These are phyloP conservation scores for Stratiomys singularior DNA, from an alignment of 2,888 invertebrate species.

Conservation along the genomic window DNA sequence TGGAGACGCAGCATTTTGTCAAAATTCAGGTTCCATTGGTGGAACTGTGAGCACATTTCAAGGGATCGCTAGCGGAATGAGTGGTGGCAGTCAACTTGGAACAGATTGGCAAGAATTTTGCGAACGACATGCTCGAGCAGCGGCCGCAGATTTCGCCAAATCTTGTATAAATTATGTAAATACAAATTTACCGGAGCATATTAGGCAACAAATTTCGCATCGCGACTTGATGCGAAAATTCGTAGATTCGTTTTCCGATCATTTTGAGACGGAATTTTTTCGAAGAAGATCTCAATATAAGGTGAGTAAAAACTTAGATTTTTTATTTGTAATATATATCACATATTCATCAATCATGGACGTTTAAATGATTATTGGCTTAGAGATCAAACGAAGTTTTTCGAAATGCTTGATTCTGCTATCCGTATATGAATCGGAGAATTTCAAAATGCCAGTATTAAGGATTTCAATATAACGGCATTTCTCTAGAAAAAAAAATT, in stretches of 20 bases:
- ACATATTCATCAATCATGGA: no score
- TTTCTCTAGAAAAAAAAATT: no score
- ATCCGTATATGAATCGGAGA: no score
- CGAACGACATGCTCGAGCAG: slow-evolving; percentile 85
- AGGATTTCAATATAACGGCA: no score
- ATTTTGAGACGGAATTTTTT: slow-evolving; percentile 83
- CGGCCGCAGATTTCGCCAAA: slow-evolving; percentile 89
- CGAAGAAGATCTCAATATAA: slow-evolving; percentile 68
- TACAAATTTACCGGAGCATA: slow-evolving; percentile 74
- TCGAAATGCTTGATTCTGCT: no score
- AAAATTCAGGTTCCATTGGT: slow-evolving; percentile 55
- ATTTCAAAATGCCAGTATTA: no score
- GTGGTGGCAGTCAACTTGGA: slow-evolving; percentile 43
- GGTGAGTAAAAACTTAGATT: slow-evolving; percentile 58
- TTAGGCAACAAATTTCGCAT: slow-evolving; percentile 75
- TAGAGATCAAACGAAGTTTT: no score
- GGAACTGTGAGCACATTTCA: slow-evolving; percentile 57
- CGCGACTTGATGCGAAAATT: slow-evolving; percentile 85
- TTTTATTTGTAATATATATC: no score
- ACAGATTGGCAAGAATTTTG: slow-evolving; percentile 81
- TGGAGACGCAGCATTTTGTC: slow-evolving; percentile 54
- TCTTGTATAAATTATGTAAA: slow-evolving; percentile 83
- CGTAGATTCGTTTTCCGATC: slow-evolving; percentile 84
- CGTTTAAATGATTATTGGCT: no score
- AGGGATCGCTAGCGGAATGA: slow-evolving; percentile 50